A percentile compares a stretch with the other conserved stretches of the same genome.
These are phyloP conservation scores for Antechinus flavipes DNA, from an alignment of 2,113 vertebrate species.

Conservation along the genomic window DNA sequence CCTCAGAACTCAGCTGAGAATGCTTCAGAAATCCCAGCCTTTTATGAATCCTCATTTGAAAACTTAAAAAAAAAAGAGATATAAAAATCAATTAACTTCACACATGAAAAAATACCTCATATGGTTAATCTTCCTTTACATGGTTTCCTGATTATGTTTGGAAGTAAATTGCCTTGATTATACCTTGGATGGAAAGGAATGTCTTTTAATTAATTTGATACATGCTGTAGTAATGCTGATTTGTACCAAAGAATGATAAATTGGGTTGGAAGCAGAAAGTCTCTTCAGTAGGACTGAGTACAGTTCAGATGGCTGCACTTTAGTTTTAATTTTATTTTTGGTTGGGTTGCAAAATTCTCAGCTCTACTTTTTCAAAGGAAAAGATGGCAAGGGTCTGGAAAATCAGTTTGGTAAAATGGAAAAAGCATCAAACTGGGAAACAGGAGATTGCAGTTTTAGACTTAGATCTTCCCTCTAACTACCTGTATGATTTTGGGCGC, in stretches of 20 bases:
- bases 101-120: slow-evolving; percentile 82
- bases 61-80: slow-evolving; percentile 73
- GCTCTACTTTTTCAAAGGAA: slow-evolving; percentile 59
- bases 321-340: slow-evolving; percentile 59
- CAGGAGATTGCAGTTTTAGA: background rate
- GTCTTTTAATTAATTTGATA: slow-evolving; percentile 86
- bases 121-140: slow-evolving; percentile 80
- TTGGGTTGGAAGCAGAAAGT: slow-evolving; percentile 62
- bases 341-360: background rate
- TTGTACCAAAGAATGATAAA: slow-evolving; percentile 79
- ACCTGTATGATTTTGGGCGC: background rate
- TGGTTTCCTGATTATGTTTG: slow-evolving; percentile 84
- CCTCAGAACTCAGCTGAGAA: slow-evolving; percentile 72
- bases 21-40: slow-evolving; percentile 68
- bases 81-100: slow-evolving; percentile 86
- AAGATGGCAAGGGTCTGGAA: background rate
- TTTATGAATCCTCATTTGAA: slow-evolving; percentile 78
- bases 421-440: background rate
- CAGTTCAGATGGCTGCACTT: slow-evolving; percentile 56
- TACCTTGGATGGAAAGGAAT: slow-evolving; percentile 82
- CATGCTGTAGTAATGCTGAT: slow-evolving; percentile 73
- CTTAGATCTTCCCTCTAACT: background rate
- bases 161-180: slow-evolving; percentile 87
- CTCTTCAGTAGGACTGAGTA: slow-evolving; percentile 69
- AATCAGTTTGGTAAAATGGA: background rate